phyloP scores from a whole-genome alignment of 2,888 invertebrate genomes.

The Plagodis dolabraria region DNA sequence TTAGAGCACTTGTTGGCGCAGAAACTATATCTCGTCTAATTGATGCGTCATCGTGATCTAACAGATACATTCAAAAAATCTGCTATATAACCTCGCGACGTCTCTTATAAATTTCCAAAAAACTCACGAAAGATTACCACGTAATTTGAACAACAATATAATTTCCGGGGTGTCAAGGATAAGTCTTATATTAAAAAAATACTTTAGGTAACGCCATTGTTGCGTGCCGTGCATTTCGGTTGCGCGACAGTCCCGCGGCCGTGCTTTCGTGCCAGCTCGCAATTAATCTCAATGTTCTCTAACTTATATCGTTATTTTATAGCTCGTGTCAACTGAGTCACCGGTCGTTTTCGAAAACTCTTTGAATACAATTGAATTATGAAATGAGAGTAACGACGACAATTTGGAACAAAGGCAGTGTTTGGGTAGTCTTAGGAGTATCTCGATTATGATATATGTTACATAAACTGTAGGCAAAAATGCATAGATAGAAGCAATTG shows the following conservation, averaged over 20 bases:
- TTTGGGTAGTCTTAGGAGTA: neutral
- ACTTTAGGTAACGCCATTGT: constrained; percentile 36
- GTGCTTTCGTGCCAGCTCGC: constrained; percentile 50
- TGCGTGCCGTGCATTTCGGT: constrained; percentile 46
- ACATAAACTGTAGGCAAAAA: constrained; percentile 48
- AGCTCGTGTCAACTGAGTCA: constrained; percentile 47
- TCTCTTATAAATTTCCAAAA: too few relatives aligned
- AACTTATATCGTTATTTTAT: constrained; percentile 48
- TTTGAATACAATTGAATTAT: constrained; percentile 29
- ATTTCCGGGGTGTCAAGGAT: constrained; percentile 52
- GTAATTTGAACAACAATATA: constrained; percentile 23
- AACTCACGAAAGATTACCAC: constrained; percentile 23
- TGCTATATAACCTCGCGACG: too few relatives aligned
- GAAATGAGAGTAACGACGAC: constrained; percentile 13
- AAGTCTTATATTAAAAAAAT: constrained; percentile 26
- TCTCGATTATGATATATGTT: constrained; percentile 36
- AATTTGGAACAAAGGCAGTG: constrained; percentile 11
- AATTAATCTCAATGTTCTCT: constrained; percentile 55
- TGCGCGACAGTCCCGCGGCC: constrained; percentile 38
- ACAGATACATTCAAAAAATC: constrained; percentile 25
- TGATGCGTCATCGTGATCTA: constrained; percentile 30
- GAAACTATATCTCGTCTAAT: constrained; percentile 25
- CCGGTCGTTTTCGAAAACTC: constrained; percentile 27
- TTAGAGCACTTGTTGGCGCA: constrained; percentile 49
- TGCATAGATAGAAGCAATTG: constrained; percentile 56